A percentile compares a stretch with the other conserved stretches of the same genome.
Evolutionary conservation across 1,140 invertebrate species (phyloP).

Genomic region (Listronotus bonariensis): DNA sequence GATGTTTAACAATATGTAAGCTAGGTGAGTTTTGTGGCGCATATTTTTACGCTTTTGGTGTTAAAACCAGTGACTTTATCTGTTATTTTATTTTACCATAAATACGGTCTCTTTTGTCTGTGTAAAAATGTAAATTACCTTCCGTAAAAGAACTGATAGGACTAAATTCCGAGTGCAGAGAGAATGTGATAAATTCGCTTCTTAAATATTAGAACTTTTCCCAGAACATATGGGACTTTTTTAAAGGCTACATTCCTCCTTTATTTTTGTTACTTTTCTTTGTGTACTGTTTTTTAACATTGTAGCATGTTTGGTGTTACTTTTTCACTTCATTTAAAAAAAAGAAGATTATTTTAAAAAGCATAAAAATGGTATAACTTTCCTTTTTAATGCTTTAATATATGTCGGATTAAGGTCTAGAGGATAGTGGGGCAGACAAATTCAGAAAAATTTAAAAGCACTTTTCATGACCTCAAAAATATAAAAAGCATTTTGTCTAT

Average conservation of each 20-base stretch:
- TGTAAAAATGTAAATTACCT: constrained; percentile 24
- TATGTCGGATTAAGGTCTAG: too few species aligned
- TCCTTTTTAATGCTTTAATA: too few species aligned
- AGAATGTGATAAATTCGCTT: constrained; percentile 13
- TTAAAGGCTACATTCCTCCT: constrained; percentile 1
- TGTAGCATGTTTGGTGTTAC: too few species aligned
- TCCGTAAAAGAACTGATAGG: constrained; percentile 14
- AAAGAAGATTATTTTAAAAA: too few species aligned
- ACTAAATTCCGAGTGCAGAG: constrained; percentile 13
- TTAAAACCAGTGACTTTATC: constrained; percentile 21
- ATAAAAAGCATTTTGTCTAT: too few species aligned
- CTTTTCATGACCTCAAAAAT: too few species aligned
- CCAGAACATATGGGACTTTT: constrained; percentile 9
- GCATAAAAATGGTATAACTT: too few species aligned
- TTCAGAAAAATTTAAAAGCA: too few species aligned
- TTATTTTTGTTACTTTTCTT: too few species aligned
- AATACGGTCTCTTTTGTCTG: constrained; percentile 21
- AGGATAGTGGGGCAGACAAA: too few species aligned
- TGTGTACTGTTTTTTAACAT: too few species aligned
- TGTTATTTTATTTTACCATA: constrained; percentile 22
- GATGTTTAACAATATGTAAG: constrained; percentile 21
- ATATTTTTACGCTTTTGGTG: constrained; percentile 18
- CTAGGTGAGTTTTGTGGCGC: constrained; percentile 17
- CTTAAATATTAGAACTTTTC: constrained; percentile 17
- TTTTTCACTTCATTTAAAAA: too few species aligned